Evolutionary conservation across 2,888 invertebrate species (phyloP), one percentile per base, ranked within the genome.

Genomic region (Nycteola revayana): DNA sequence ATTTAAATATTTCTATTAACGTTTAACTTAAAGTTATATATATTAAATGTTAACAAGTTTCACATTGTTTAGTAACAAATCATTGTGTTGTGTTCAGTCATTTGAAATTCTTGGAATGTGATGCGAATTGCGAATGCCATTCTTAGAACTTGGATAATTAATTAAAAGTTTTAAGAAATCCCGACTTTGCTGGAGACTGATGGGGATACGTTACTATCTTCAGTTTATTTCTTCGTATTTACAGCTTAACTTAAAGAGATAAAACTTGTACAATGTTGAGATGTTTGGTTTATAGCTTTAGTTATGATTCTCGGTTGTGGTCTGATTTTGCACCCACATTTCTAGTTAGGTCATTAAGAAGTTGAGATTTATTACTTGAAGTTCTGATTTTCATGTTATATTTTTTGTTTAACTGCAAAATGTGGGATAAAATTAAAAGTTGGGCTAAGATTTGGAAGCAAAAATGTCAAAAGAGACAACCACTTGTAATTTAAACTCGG

Each of bases 101-200:
- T 61, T 70, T 60, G 65, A 61, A 65, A 70, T 66, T 63, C 61
- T 66, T 49, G 60, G 56, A 67, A 65, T 62, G 66, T 68, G 63
- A 69, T 63, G 65, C 53, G 57, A 67, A 60, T 66, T 63, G 65
- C 53, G 57, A 67, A 60, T 66, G 44, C 41, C 53, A 60, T 54
- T 55, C 56, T 49, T 49, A 37, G 26, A 77, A 80, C 74, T 80
- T 72, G 56, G 64, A 62, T 74, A 71, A 78, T 80, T 80, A 78
- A 80, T 80, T 75, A 77, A 78, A 78, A 76, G 69, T 77, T 77
- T 68, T 73, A 73, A 76, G 75, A 75, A 75, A 66, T 53, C 52
- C 46, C 53, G 45, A 39, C 38, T 36, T 35, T 29, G 29, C 39
- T 41, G 34, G 40, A 46, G 56, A 49, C 59, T 51, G 59, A 57